Evolutionary conservation across 1,140 invertebrate species (phyloP).

Genomic region (Psix sp.): DNA sequence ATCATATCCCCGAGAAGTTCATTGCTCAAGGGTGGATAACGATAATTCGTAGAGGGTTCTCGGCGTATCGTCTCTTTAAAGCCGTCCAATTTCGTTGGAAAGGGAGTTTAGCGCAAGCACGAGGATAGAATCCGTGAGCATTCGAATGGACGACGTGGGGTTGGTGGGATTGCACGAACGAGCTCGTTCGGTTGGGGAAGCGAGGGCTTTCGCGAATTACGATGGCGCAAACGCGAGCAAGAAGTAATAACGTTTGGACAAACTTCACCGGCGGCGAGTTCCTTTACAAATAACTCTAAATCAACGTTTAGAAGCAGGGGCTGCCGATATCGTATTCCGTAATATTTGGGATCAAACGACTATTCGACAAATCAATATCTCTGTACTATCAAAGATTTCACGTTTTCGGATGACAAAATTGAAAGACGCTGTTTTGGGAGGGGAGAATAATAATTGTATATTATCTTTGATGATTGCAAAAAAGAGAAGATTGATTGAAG

Average conservation of each 20-base stretch:
- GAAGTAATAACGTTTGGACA: conserved; percentile 61
- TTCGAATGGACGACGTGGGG: conserved; percentile 53
- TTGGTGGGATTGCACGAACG: conserved; percentile 45
- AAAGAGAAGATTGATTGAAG: too few species aligned
- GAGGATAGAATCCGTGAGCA: conserved; percentile 55
- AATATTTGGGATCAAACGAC: conserved; percentile 23
- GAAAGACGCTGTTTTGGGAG: too few species aligned
- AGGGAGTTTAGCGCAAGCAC: conserved; percentile 60
- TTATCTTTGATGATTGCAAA: too few species aligned
- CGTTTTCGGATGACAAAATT: too few species aligned
- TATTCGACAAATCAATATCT: conserved; percentile 32
- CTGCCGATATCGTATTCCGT: conserved; percentile 41
- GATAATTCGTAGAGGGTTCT: conserved; percentile 59
- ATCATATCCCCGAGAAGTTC: conserved; percentile 53
- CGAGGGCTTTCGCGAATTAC: conserved; percentile 54
- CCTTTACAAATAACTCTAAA: conserved; percentile 53
- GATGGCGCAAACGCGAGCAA: conserved; percentile 63
- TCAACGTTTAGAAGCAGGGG: conserved; percentile 45
- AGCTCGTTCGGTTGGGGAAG: conserved; percentile 28
- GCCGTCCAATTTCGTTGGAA: conserved; percentile 64
- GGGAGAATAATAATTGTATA: too few species aligned
- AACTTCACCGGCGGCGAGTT: conserved; percentile 42
- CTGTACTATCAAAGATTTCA: background rate
- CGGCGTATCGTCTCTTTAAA: conserved; percentile 61
- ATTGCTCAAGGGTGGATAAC: conserved; percentile 60